A percentile compares a stretch with the other conserved stretches of the same genome.
phyloP scores from a whole-genome alignment of 1,140 invertebrate species.

The Drosophila burlai region DNA sequence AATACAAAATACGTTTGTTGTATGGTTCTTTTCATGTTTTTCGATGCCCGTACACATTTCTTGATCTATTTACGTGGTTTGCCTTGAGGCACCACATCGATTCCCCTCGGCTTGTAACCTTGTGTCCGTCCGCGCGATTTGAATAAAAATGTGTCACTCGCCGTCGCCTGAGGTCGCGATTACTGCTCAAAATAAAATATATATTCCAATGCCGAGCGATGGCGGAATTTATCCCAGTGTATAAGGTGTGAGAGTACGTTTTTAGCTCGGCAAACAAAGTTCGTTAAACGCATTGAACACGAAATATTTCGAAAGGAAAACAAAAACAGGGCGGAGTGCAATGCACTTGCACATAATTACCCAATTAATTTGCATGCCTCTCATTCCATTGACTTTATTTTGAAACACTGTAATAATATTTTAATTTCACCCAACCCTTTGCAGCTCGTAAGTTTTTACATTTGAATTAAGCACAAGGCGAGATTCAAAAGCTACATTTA shows the following conservation, averaged over 20 bases:
- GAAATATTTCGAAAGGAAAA: constrained; percentile 24
- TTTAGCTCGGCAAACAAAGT: constrained; percentile 45
- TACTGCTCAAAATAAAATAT: constrained; percentile 50
- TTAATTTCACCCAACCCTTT: constrained; percentile 57
- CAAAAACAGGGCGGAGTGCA: constrained; percentile 46
- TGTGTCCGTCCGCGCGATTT: constrained; percentile 53
- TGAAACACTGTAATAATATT: constrained; percentile 58
- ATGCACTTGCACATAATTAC: constrained; percentile 37
- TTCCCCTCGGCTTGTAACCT: constrained; percentile 33
- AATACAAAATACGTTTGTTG: constrained; percentile 3
- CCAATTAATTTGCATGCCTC: constrained; percentile 40
- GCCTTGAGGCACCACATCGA: constrained; percentile 49
- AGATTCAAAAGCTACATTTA: constrained; percentile 29
- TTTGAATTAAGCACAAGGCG: constrained; percentile 60
- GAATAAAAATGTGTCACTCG: constrained; percentile 63
- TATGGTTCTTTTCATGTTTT: constrained; percentile 19
- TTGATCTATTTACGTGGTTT: constrained; percentile 63
- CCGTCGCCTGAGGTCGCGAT: constrained; percentile 41
- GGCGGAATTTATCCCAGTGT: constrained; percentile 21
- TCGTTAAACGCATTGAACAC: constrained; percentile 75
- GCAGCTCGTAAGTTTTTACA: constrained; percentile 73
- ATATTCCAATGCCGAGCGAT: constrained; percentile 53
- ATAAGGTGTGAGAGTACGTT: constrained; percentile 20
- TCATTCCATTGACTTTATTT: constrained; percentile 43
- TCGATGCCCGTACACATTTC: constrained; percentile 4